A percentile compares a stretch with the other conserved stretches of the same genome.
These are phyloP conservation scores for Strix aluco DNA, from an alignment of 2,113 vertebrate species.

Conservation along the genomic window DNA sequence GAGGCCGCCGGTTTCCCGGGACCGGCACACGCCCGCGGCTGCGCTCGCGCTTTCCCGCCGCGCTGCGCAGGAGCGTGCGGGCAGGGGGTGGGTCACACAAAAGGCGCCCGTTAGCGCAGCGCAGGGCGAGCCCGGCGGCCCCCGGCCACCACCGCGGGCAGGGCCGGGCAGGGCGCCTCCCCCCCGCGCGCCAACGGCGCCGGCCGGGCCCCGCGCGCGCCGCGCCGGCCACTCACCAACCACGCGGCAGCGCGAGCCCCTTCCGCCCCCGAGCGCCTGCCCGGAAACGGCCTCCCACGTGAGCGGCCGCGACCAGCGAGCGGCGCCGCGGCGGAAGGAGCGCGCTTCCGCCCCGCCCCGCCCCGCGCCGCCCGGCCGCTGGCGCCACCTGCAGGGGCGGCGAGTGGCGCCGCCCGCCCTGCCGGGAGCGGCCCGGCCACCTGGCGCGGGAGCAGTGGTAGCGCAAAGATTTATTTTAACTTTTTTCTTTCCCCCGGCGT, in stretches of 20 bases:
- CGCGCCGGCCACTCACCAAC: background rate
- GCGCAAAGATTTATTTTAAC: no score
- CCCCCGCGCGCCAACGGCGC: background rate
- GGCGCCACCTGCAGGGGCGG: background rate
- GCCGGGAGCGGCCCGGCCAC: no score
- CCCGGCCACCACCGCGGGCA: no score
- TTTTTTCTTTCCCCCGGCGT: background rate
- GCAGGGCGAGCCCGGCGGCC: background rate
- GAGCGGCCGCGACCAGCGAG: background rate
- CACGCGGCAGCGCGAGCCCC: background rate
- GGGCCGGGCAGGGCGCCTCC: background rate
- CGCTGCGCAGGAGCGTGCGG: background rate
- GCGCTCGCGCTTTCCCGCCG: constrained; percentile 11
- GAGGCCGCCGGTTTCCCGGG: background rate
- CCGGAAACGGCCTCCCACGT: constrained; percentile 21
- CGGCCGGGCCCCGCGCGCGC: background rate
- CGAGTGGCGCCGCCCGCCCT: background rate
- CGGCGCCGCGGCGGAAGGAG: no score
- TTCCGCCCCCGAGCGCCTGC: background rate
- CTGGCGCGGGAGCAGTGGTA: no score
- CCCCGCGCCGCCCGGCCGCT: background rate
- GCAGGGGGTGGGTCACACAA: constrained; percentile 28
- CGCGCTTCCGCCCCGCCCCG: background rate
- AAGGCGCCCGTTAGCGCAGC: background rate
- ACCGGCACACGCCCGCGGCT: background rate